phyloP scores from a whole-genome alignment of 2,797 vertebrate genomes.

The Melanotaenia pygmaea region DNA sequence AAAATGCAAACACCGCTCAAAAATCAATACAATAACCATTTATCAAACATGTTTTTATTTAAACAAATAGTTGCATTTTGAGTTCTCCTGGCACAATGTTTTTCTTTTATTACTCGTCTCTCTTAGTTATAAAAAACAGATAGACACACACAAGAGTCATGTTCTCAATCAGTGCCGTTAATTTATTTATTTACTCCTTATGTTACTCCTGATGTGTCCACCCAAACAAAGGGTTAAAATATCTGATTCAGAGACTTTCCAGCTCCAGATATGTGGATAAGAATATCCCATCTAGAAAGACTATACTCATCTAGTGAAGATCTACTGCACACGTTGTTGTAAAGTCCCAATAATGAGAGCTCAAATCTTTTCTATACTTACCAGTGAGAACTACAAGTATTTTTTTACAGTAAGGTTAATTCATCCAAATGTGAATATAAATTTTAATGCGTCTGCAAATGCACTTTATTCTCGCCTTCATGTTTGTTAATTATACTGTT shows the following conservation, averaged over 20 bases:
- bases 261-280: slow-evolving; percentile 13
- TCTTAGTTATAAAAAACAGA: too few relatives aligned
- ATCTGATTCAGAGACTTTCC: neutral
- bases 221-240: neutral
- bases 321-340: neutral
- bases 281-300: slow-evolving; percentile 14
- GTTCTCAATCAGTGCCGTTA: neutral
- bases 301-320: slow-evolving; percentile 31
- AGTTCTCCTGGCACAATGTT: too few relatives aligned
- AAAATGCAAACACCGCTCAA: too few relatives aligned
- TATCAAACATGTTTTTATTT: too few relatives aligned
- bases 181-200: neutral
- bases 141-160: neutral
- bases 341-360: slow-evolving; percentile 19
- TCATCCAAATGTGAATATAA: slow-evolving; percentile 1
- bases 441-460: neutral
- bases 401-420: slow-evolving; percentile 16
- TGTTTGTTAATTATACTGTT: neutral
- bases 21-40: too few relatives aligned
- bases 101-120: too few relatives aligned
- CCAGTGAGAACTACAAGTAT: slow-evolving; percentile 2
- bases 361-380: slow-evolving; percentile 20
- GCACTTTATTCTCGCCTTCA: neutral
- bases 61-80: too few relatives aligned
- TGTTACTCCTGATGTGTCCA: neutral